phyloP scores from a whole-genome alignment of 2,797 vertebrate species.

The Pelobates cultripes region DNA sequence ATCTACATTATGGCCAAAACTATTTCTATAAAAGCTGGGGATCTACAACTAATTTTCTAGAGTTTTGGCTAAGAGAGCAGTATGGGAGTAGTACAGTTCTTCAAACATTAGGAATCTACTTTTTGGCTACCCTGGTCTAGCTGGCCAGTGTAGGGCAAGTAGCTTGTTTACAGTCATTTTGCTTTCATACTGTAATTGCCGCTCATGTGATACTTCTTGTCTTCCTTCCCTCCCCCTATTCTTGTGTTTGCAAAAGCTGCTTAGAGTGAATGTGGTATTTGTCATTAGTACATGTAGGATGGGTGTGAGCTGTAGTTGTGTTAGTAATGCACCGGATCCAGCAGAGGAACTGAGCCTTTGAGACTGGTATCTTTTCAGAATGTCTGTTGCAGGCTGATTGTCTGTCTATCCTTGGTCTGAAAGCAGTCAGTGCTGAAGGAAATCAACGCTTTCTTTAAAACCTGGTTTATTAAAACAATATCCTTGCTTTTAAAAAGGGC shows the following conservation, averaged over 20 bases:
- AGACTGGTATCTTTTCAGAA: background rate
- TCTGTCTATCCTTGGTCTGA: background rate
- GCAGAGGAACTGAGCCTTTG: conserved; percentile 38
- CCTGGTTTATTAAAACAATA: too few species aligned
- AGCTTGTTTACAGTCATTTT: background rate
- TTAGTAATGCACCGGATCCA: conserved; percentile 18
- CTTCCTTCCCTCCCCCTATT: background rate
- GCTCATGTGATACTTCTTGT: conserved; percentile 11
- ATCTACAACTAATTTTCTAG: too few species aligned
- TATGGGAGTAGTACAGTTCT: too few species aligned
- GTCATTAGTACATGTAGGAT: conserved; percentile 39
- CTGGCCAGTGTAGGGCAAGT: background rate
- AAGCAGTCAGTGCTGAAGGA: background rate
- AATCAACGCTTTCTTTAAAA: too few species aligned
- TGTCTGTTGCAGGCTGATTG: background rate
- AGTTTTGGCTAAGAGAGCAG: too few species aligned
- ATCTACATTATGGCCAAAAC: too few species aligned
- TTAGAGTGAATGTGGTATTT: conserved; percentile 22
- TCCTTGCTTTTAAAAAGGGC: too few species aligned
- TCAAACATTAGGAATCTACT: too few species aligned
- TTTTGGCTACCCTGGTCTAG: too few species aligned
- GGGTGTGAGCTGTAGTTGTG: conserved; percentile 29
- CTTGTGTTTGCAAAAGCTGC: conserved; percentile 33
- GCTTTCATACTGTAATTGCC: background rate
- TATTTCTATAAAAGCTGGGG: too few species aligned